Evolutionary conservation across 2,888 invertebrate genomes (phyloP), one percentile per base, ranked within the genome.

Genomic region (Euphydryas editha): DNA sequence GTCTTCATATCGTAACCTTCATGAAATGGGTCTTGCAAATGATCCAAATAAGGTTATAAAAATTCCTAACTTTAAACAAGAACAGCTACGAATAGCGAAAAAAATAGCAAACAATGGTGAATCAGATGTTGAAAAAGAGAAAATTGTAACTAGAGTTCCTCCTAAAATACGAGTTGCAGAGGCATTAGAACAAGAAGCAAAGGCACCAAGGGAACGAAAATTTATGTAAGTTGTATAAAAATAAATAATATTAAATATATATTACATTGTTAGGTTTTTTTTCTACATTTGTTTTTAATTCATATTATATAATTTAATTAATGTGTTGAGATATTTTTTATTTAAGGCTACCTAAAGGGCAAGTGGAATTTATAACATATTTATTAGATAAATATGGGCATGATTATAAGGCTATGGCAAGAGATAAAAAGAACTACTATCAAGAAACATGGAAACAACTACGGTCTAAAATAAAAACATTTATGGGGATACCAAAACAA

Each of bases 371-470:
- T 83, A 92, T 98, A 62, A 95, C 95, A 13, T 96, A 97, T 82
- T 94, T 98, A 83, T 93, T 98, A 80, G 96, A 97, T 77, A 98
- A 97, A 90, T 96, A 98, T 90, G 96, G 95, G 2, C 95, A 96
- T 72, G 96, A 98, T 85, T 99, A 97, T 81, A 95, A 97, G 91
- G 96, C 96, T 6, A 99, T 99, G 98, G 95, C 95, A 21, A 94
- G 93, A 78, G 99, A 99, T 83, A 94, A 94, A 65, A 96, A 95
- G 77, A 99, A 99, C 88, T 95, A 96, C 78, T 95, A 97, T 81
- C 98, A 99, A 87, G 95, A 97, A 83, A 99, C 98, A 10, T 97
- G 98, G 95, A 96, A 96, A 83, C 98, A 98, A 81, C 94, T 99
- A 30, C 88, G 96, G 65, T 94, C 95, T 51, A 98, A 98, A 90